Conservation (phyloP, 2,797 vertebrate species). For the Manis javanica region DNA sequence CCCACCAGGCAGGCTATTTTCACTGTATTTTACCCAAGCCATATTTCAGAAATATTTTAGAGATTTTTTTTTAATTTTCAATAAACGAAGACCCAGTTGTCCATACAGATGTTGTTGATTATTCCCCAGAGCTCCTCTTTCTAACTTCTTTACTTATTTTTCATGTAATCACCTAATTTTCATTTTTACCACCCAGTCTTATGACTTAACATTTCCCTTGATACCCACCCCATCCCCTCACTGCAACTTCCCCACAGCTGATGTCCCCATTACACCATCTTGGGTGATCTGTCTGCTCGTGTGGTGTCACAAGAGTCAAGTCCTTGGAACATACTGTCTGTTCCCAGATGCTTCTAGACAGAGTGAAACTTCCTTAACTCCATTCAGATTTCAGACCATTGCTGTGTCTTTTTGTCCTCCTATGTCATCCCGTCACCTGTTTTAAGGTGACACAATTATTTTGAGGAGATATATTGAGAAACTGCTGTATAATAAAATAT, state of each 20-base stretch:
- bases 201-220: background rate
- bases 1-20: background rate
- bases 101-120: background rate
- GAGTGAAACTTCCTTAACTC: slow-evolving; percentile 1
- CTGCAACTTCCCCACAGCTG: background rate
- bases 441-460: slow-evolving; percentile 23
- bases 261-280: too few species aligned
- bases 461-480: background rate
- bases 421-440: background rate
- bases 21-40: background rate
- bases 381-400: background rate
- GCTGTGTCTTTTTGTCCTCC: background rate
- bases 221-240: background rate
- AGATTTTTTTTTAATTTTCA: too few species aligned
- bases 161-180: background rate
- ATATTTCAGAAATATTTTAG: background rate
- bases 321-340: background rate
- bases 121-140: background rate
- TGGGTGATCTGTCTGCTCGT: background rate
- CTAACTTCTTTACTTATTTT: background rate
- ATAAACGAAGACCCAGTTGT: background rate
- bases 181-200: background rate
- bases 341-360: background rate
- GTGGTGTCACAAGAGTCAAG: background rate
- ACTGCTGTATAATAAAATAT: background rate